A percentile compares a stretch with the other conserved stretches of the same genome.
phyloP scores from a whole-genome alignment of 35 echinoderm and acorn worm genomes.

The Holothuria glaberrima region DNA sequence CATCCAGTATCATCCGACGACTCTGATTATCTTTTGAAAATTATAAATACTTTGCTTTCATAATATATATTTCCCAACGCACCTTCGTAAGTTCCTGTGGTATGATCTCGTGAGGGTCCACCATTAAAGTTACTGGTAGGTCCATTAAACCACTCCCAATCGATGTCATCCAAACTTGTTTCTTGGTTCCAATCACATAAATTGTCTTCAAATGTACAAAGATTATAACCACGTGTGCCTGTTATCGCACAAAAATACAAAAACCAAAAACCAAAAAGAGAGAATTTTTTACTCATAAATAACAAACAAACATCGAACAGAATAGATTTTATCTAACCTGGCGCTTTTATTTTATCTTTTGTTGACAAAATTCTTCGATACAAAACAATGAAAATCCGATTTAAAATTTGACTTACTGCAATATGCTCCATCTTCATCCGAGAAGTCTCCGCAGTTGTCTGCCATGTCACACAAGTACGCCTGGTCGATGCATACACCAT shows the following conservation, averaged over 20 bases:
- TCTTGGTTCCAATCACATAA: conserved; percentile 58
- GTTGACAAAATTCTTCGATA: no score
- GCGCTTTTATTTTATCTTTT: no score
- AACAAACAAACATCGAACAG: no score
- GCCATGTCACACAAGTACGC: conserved; percentile 31
- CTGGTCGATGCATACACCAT: conserved; percentile 44
- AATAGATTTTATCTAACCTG: no score
- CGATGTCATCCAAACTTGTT: not conserved
- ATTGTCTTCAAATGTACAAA: conserved; percentile 56
- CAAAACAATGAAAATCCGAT: not conserved
- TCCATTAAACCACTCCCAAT: conserved; percentile 58
- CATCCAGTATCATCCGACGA: no score
- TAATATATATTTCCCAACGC: no score
- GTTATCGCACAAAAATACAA: no score
- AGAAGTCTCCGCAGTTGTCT: conserved; percentile 59
- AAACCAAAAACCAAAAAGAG: no score
- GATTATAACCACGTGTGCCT: conserved; percentile 12
- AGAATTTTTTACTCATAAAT: no score
- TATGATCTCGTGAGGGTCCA: conserved; percentile 61
- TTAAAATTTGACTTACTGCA: conserved; percentile 41
- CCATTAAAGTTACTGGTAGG: conserved; percentile 23
- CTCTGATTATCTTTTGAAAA: no score
- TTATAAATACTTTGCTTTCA: no score
- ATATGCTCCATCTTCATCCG: conserved; percentile 28
- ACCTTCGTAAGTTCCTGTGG: conserved; percentile 61